These are phyloP conservation scores for Mormyrops attenuatus DNA, from an alignment of 2,797 vertebrate genomes.

Conservation along the genomic window DNA sequence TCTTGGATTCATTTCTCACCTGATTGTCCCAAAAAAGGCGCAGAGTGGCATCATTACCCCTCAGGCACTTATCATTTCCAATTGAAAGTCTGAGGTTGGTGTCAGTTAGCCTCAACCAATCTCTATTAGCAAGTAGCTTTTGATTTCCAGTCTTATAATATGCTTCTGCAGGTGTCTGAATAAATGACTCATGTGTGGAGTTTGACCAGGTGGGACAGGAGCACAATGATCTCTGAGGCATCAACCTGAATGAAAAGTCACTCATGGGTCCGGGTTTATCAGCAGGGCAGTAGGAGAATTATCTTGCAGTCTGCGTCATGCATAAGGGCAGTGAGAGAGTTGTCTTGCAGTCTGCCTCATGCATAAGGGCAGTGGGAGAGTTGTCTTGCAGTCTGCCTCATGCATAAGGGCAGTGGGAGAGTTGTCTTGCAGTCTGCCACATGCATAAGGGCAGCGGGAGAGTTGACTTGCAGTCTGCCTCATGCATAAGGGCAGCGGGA, in stretches of 20 bases:
- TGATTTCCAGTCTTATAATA: neutral
- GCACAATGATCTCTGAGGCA: neutral
- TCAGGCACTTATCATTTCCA: neutral
- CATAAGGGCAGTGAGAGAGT: neutral
- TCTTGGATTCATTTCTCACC: neutral
- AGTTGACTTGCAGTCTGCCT: neutral
- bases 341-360: neutral
- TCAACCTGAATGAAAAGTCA: neutral
- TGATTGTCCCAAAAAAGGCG: neutral
- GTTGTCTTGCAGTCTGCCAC: neutral
- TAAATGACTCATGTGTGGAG: neutral
- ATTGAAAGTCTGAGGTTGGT: neutral
- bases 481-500: neutral
- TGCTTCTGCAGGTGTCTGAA: neutral
- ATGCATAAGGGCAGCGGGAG: neutral
- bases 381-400: neutral
- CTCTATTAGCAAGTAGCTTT: neutral
- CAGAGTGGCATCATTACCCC: neutral
- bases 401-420: neutral
- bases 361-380: neutral
- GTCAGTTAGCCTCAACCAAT: neutral
- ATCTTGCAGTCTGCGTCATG: neutral
- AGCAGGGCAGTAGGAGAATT: neutral
- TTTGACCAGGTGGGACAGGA: neutral
- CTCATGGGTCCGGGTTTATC: neutral